phyloP scores from a whole-genome alignment of 2,113 vertebrate genomes.

The Amblyopsis rosae region DNA sequence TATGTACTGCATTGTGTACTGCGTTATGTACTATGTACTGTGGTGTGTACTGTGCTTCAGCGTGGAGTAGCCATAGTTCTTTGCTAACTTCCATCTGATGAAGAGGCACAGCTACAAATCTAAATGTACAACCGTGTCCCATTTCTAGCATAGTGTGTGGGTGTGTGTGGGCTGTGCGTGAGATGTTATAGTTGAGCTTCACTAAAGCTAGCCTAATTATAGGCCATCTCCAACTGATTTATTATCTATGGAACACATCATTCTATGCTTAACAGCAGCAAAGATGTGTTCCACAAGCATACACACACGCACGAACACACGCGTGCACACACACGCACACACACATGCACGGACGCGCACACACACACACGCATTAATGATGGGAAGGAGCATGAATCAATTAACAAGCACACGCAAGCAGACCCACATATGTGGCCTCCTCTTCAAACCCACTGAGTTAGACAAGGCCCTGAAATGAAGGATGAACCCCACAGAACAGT shows the following conservation, averaged over 20 bases:
- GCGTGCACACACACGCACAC: conserved; percentile 26
- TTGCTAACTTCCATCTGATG: conserved; percentile 29
- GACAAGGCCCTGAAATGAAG: no score
- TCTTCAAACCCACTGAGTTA: neutral
- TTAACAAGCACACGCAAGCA: conserved; percentile 3
- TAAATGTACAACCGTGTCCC: conserved; percentile 33
- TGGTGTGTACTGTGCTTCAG: no score
- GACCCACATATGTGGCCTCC: conserved; percentile 8
- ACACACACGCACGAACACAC: conserved; percentile 1
- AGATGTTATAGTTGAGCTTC: conserved; percentile 56
- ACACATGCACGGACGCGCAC: neutral
- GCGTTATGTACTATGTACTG: neutral
- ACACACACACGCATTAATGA: neutral
- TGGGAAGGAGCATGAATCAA: neutral
- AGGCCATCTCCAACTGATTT: conserved; percentile 53
- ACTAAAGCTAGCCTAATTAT: conserved; percentile 60
- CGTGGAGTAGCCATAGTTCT: conserved; percentile 19
- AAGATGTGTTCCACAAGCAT: neutral
- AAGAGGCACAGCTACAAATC: conserved; percentile 35
- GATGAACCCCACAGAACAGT: neutral
- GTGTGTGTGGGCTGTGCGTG: conserved; percentile 37
- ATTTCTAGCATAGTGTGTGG: conserved; percentile 12
- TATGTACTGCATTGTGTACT: neutral
- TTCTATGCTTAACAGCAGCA: conserved; percentile 21
- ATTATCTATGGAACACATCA: conserved; percentile 61